Conservation (phyloP, 2,113 vertebrate species). For the Toxotes chatareus region DNA sequence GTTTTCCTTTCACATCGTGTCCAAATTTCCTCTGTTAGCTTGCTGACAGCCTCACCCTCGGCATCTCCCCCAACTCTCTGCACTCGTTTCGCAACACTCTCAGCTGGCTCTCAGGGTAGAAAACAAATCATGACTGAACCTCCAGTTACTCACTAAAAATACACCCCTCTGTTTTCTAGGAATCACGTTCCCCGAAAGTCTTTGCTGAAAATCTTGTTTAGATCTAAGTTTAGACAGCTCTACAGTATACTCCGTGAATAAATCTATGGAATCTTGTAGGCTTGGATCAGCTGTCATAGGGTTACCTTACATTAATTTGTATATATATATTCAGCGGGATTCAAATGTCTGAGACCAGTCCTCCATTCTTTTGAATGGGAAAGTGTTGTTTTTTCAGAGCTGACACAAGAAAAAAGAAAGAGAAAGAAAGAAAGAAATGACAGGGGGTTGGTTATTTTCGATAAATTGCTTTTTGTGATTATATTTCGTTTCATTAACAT, state of each 20-base stretch:
- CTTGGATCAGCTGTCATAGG: background rate
- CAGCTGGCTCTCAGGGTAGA: constrained; percentile 37
- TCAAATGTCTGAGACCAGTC: no score
- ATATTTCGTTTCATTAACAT: background rate
- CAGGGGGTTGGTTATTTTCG: background rate
- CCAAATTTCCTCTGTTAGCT: background rate
- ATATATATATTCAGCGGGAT: no score
- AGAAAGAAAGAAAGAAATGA: no score
- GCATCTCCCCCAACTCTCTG: background rate
- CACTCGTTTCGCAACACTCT: constrained; percentile 50
- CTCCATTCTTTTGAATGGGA: background rate
- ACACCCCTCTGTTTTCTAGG: constrained; percentile 59
- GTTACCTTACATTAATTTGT: no score
- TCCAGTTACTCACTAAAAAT: constrained; percentile 57
- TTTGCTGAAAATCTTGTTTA: constrained; percentile 26
- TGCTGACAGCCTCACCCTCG: background rate
- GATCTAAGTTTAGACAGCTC: constrained; percentile 24
- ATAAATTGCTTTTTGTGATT: background rate
- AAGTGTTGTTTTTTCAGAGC: background rate
- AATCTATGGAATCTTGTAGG: background rate
- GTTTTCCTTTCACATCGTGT: constrained; percentile 5
- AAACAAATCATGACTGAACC: constrained; percentile 59
- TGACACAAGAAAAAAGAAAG: background rate
- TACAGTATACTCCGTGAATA: background rate
- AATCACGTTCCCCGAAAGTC: constrained; percentile 51